Percentiles rank a stretch among this genome's conserved stretches.
phyloP scores from a whole-genome alignment of 1,140 invertebrate genomes.

The Drosophila ironensis region DNA sequence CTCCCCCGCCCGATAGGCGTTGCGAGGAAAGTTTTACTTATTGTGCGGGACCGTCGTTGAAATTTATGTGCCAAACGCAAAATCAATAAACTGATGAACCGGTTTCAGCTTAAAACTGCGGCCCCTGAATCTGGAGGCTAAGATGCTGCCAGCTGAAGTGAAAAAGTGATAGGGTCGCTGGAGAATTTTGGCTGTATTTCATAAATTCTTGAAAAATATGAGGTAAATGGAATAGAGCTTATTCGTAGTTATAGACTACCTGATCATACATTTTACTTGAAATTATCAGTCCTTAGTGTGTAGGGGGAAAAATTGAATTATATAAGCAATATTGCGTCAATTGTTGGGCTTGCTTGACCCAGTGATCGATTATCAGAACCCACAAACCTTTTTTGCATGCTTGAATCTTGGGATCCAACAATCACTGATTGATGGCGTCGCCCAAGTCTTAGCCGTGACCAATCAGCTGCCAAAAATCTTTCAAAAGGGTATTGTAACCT shows the following conservation, averaged over 20 bases:
- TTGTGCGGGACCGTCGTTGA: conserved; percentile 8
- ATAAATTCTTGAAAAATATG: background rate
- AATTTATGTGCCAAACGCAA: conserved; percentile 70
- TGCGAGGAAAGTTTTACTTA: conserved; percentile 46
- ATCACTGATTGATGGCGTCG: conserved; percentile 28
- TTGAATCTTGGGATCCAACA: background rate
- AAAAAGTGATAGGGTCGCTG: background rate
- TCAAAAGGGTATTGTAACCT: conserved; percentile 23
- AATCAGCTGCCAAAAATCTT: conserved; percentile 31
- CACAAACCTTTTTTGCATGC: background rate
- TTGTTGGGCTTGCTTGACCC: no score
- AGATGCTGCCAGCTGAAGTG: background rate
- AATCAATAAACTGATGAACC: conserved; percentile 72
- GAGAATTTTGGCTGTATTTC: background rate
- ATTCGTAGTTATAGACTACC: no score
- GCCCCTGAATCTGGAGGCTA: background rate
- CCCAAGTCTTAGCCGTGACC: conserved; percentile 12
- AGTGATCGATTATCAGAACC: conserved; percentile 5
- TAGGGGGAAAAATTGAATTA: no score
- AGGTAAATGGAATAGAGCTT: no score
- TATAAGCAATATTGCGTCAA: no score
- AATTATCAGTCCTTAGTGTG: no score
- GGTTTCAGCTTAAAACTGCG: conserved; percentile 24
- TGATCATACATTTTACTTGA: no score
- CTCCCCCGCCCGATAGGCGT: conserved; percentile 1